Conservation (phyloP, 35 echinoderm and acorn worm species). For the Apostichopus californicus region DNA sequence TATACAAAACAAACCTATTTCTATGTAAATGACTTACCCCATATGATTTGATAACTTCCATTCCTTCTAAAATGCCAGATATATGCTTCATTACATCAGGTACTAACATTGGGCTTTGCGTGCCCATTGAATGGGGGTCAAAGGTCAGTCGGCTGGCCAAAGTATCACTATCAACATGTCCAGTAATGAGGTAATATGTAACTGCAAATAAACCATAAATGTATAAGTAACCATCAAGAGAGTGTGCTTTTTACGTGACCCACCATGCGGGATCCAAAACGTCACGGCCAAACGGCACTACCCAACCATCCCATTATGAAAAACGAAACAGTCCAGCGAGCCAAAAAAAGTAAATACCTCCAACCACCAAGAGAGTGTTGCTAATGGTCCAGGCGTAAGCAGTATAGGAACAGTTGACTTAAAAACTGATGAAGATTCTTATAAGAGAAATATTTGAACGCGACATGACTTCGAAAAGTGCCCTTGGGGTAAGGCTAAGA, state of each 20-base stretch:
- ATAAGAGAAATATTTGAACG: too few species aligned
- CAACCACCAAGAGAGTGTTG: not conserved
- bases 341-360: too few species aligned
- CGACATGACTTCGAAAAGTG: too few species aligned
- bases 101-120: not conserved
- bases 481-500: too few species aligned
- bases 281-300: too few species aligned
- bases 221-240: not conserved
- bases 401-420: too few species aligned
- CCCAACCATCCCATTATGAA: too few species aligned
- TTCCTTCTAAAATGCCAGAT: slow-evolving; percentile 15
- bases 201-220: not conserved
- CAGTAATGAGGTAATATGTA: not conserved
- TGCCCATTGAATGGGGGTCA: not conserved
- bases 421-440: too few species aligned
- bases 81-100: slow-evolving; percentile 9
- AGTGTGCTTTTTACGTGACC: too few species aligned
- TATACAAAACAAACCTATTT: too few species aligned
- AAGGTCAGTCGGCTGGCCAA: not conserved
- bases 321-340: too few species aligned
- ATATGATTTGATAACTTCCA: slow-evolving; percentile 21
- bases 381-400: not conserved
- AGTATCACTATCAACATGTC: not conserved
- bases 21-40: not conserved
- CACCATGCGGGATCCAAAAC: too few species aligned